These are phyloP conservation scores for Tribolium castaneum DNA, from an alignment of 1,140 invertebrate genomes.

Conservation along the genomic window DNA sequence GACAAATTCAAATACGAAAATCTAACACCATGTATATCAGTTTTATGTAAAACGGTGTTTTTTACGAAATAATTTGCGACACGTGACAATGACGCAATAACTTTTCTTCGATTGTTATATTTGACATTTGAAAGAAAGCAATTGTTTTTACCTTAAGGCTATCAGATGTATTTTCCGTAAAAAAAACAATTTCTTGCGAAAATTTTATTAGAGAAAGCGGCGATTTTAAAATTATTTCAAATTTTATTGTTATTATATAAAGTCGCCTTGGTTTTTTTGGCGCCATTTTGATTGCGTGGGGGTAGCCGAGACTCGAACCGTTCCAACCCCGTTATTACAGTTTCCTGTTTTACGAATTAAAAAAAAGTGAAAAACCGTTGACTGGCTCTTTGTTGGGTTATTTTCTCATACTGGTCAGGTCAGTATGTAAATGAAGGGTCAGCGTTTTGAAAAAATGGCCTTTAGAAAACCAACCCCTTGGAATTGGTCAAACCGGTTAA, in stretches of 20 bases:
- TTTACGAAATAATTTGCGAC: not conserved
- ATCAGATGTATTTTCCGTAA: too few species aligned
- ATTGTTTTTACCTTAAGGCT: too few species aligned
- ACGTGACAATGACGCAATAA: not conserved
- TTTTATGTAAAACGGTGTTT: not conserved
- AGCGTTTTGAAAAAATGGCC: constrained; percentile 45
- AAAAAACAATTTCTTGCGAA: too few species aligned
- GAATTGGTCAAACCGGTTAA: constrained; percentile 52
- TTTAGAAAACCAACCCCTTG: constrained; percentile 38
- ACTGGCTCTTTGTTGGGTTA: constrained; percentile 10
- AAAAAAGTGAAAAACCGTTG: constrained; percentile 36
- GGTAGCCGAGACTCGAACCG: not conserved
- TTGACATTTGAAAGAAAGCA: too few species aligned
- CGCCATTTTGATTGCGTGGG: too few species aligned
- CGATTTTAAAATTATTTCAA: too few species aligned
- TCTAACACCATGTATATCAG: too few species aligned
- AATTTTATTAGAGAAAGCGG: too few species aligned
- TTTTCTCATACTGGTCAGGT: constrained; percentile 56
- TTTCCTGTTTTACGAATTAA: not conserved
- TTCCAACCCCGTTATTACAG: not conserved
- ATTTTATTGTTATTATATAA: too few species aligned
- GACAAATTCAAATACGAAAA: too few species aligned
- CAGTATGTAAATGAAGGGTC: constrained; percentile 56
- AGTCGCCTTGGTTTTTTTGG: too few species aligned
- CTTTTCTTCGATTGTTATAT: not conserved